Evolutionary conservation across 2,888 invertebrate species (phyloP).

Genomic region (Hoplodrina ambigua): DNA sequence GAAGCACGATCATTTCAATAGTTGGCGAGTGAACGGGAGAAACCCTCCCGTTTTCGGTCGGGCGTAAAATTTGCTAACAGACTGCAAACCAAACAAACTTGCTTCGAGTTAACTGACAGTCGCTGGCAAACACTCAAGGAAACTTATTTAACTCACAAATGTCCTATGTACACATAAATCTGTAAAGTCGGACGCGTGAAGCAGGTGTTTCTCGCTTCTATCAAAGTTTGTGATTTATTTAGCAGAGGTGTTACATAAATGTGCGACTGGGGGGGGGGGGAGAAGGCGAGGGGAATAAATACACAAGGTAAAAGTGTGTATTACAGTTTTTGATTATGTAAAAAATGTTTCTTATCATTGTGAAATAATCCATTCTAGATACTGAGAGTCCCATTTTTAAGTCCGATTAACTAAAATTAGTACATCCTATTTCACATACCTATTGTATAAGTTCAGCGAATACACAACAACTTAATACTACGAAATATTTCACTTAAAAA

Average conservation of each 20-base stretch:
- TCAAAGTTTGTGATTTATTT: slow-evolving; percentile 61
- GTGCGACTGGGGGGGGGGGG: not conserved
- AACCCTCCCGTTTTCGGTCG: slow-evolving; percentile 50
- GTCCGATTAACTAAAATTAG: too few relatives aligned
- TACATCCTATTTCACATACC: too few relatives aligned
- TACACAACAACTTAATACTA: too few relatives aligned
- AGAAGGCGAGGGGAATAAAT: too few relatives aligned
- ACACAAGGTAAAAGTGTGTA: not conserved
- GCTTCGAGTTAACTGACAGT: slow-evolving; percentile 57
- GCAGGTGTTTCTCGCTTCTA: slow-evolving; percentile 58
- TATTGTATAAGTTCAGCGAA: too few relatives aligned
- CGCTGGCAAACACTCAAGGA: slow-evolving; percentile 60
- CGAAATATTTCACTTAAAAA: too few relatives aligned
- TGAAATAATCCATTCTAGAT: not conserved
- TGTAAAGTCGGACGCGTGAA: slow-evolving; percentile 46
- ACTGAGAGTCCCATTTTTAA: too few relatives aligned
- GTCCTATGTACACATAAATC: slow-evolving; percentile 63
- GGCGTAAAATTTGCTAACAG: slow-evolving; percentile 72
- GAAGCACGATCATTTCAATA: slow-evolving; percentile 57
- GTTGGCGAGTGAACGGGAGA: slow-evolving; percentile 8
- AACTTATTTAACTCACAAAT: slow-evolving; percentile 67
- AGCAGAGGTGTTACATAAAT: slow-evolving; percentile 19
- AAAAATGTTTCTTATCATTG: not conserved
- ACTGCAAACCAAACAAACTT: slow-evolving; percentile 71
- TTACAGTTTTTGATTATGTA: not conserved